phyloP scores from a whole-genome alignment of 1,140 invertebrate genomes.

The Drosophila murphyi region DNA sequence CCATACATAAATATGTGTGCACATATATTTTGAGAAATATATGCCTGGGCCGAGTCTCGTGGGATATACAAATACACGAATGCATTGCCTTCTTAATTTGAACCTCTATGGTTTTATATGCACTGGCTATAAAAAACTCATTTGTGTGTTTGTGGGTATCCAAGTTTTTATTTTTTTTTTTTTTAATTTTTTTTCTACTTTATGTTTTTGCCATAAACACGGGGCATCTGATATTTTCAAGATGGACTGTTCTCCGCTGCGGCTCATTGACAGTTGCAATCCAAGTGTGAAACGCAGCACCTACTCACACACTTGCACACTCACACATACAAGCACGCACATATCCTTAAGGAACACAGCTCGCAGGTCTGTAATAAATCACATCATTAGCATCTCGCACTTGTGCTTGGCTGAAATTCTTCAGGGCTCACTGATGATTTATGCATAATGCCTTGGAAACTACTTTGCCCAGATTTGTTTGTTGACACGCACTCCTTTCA shows the following conservation, averaged over 20 bases:
- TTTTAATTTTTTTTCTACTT: conserved; percentile 4
- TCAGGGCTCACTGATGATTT: conserved; percentile 61
- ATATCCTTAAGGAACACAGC: conserved; percentile 43
- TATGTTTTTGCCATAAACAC: conserved; percentile 53
- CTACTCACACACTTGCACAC: conserved; percentile 27
- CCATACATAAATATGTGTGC: conserved; percentile 11
- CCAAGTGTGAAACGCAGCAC: conserved; percentile 75
- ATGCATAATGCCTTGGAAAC: conserved; percentile 33
- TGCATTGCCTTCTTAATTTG: conserved; percentile 43
- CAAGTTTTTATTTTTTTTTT: conserved; percentile 1
- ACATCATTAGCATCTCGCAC: conserved; percentile 66
- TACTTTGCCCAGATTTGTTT: conserved; percentile 51
- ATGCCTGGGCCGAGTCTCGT: conserved; percentile 47
- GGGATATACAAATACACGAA: conserved; percentile 59
- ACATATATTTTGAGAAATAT: conserved; percentile 33
- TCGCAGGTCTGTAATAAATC: conserved; percentile 61
- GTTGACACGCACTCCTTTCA: conserved; percentile 52
- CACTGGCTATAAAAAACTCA: conserved; percentile 53
- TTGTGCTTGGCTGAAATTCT: conserved; percentile 42
- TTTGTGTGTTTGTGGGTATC: conserved; percentile 21
- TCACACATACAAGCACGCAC: conserved; percentile 7
- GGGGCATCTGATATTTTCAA: conserved; percentile 49
- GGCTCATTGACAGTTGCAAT: conserved; percentile 60
- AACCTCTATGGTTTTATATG: conserved; percentile 46
- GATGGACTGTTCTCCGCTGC: conserved; percentile 37